Evolutionary conservation across 2,113 vertebrate genomes (phyloP).

Genomic region (Pseudorectes ferrugineus): DNA sequence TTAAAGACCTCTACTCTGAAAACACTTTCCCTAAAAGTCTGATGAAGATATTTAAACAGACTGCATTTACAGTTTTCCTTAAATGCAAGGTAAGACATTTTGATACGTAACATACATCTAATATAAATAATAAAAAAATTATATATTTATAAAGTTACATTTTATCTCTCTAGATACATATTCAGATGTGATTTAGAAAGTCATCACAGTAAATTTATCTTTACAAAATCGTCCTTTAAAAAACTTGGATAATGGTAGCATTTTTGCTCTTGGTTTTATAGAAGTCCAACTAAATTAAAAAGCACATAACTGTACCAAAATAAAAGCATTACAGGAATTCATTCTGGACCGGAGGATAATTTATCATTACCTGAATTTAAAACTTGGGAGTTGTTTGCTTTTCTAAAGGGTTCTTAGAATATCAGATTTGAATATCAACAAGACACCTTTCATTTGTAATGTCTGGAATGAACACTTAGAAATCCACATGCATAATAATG

Average conservation of each 20-base stretch:
- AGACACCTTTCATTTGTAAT: neutral
- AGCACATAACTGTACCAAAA: neutral
- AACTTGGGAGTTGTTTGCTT: neutral
- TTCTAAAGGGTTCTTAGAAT: neutral
- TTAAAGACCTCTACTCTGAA: neutral
- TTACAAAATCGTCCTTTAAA: neutral
- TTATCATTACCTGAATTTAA: neutral
- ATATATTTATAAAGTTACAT: too few relatives aligned
- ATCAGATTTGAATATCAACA: neutral
- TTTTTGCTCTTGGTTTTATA: neutral
- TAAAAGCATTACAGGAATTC: neutral
- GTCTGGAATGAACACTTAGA: conserved; percentile 67
- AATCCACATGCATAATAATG: conserved; percentile 61
- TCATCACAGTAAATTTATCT: neutral
- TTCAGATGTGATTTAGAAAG: neutral
- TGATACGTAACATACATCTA: neutral
- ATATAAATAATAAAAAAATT: neutral
- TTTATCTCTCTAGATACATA: neutral
- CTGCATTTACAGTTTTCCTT: neutral
- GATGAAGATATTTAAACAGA: neutral
- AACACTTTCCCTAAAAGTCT: neutral
- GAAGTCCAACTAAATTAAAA: neutral
- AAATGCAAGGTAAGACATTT: neutral
- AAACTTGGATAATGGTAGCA: neutral
- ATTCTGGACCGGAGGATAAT: neutral